Evolutionary conservation across 2,113 vertebrate species (phyloP).

Genomic region (Typhlomys cinereus): DNA sequence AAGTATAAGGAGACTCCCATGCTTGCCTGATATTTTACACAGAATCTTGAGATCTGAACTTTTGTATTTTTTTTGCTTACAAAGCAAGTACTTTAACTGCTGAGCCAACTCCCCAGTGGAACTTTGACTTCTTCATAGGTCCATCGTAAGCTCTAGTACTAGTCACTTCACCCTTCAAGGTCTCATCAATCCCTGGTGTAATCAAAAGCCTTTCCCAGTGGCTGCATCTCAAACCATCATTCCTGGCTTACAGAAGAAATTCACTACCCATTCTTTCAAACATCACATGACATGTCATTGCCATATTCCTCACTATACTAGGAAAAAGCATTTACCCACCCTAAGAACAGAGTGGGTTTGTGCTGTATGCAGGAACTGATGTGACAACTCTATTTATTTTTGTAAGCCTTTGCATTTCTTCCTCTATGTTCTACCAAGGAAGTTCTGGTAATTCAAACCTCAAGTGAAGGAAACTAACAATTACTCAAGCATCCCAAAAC

Average conservation of each 20-base stretch:
- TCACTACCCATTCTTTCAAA: not conserved
- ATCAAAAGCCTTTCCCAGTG: not conserved
- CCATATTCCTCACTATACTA: not conserved
- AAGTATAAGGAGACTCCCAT: too few relatives aligned
- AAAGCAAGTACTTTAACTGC: too few relatives aligned
- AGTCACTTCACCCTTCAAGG: not conserved
- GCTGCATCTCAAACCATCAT: not conserved
- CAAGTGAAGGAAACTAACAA: not conserved
- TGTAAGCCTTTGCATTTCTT: not conserved
- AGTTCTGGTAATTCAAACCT: slow-evolving; percentile 14
- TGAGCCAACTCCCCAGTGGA: too few relatives aligned
- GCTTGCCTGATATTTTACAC: too few relatives aligned
- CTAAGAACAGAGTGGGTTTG: not conserved
- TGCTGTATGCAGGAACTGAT: not conserved
- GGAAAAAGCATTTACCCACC: not conserved
- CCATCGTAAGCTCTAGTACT: not conserved
- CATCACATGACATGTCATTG: not conserved
- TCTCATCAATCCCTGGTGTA: not conserved
- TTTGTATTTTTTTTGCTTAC: too few relatives aligned
- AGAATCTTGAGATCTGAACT: too few relatives aligned
- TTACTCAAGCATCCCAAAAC: not conserved
- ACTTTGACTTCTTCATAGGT: not conserved
- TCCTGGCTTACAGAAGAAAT: not conserved
- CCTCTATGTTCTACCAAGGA: not conserved
- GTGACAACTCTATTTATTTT: not conserved